phyloP scores from a whole-genome alignment of 1,140 invertebrate species.

The Drosophila watanabei region DNA sequence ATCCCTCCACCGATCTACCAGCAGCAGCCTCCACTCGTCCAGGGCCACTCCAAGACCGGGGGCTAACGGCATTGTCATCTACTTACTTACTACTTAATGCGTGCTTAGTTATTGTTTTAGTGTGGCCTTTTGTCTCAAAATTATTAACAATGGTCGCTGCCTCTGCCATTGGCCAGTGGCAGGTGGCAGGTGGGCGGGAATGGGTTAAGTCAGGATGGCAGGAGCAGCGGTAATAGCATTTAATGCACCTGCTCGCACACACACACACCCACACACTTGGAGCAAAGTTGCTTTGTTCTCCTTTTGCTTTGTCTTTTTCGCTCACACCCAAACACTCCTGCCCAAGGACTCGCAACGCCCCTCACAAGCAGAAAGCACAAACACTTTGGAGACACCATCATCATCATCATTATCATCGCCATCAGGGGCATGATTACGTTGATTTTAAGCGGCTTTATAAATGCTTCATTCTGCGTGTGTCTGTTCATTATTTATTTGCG shows the following conservation, averaged over 20 bases:
- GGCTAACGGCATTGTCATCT: slow-evolving; percentile 67
- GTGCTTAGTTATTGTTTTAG: slow-evolving; percentile 84
- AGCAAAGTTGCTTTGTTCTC: slow-evolving; percentile 69
- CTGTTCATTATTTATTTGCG: slow-evolving; percentile 74
- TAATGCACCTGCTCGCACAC: slow-evolving; percentile 72
- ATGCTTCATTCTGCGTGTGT: slow-evolving; percentile 63
- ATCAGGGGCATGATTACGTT: slow-evolving; percentile 43
- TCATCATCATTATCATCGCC: slow-evolving; percentile 24
- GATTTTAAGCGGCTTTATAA: slow-evolving; percentile 73
- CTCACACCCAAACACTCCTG: slow-evolving; percentile 15
- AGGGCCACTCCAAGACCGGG: background rate
- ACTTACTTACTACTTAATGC: slow-evolving; percentile 82
- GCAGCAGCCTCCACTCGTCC: background rate
- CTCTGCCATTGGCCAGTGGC: slow-evolving; percentile 64
- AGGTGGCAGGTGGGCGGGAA: slow-evolving; percentile 35
- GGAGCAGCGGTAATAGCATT: slow-evolving; percentile 69
- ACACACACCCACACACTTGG: slow-evolving; percentile 33
- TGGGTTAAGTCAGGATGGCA: slow-evolving; percentile 5
- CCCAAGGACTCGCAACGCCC: background rate
- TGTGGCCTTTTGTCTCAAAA: slow-evolving; percentile 77
- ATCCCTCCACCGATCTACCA: slow-evolving; percentile 23
- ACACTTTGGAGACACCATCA: slow-evolving; percentile 57
- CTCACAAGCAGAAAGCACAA: slow-evolving; percentile 11
- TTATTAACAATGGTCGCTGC: slow-evolving; percentile 75
- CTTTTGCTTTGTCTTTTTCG: slow-evolving; percentile 45